Percentiles rank a stretch among this genome's conserved stretches.
Conservation (phyloP, 2,113 vertebrate genomes). For the Colistium nudipinnis region DNA sequence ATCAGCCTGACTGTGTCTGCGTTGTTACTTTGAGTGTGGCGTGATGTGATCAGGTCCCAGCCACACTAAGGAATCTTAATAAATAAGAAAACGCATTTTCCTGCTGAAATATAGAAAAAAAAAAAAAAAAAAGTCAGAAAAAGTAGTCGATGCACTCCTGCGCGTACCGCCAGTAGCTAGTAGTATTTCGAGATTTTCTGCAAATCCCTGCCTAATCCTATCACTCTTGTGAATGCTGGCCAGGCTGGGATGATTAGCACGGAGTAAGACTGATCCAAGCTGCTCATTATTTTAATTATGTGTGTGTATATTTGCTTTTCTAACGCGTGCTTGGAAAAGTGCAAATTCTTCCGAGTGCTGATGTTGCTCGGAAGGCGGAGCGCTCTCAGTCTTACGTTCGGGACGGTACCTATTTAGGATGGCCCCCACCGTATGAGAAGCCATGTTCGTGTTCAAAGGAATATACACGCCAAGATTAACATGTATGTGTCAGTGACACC, state of each 20-base stretch:
- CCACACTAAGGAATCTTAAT: too few species aligned
- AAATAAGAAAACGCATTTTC: too few species aligned
- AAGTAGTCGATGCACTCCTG: conserved; percentile 29
- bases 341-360: conserved; percentile 12
- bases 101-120: not conserved
- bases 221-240: conserved; percentile 59
- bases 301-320: conserved; percentile 7
- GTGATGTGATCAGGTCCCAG: too few species aligned
- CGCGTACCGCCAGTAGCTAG: conserved; percentile 42
- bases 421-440: conserved; percentile 1
- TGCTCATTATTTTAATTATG: conserved; percentile 44
- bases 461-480: conserved; percentile 53
- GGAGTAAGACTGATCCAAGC: conserved; percentile 35
- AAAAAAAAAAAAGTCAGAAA: not conserved
- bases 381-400: conserved; percentile 4
- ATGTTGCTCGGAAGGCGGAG: not conserved
- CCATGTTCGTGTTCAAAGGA: conserved; percentile 50
- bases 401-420: conserved; percentile 1
- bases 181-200: conserved; percentile 46
- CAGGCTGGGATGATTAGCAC: conserved; percentile 49
- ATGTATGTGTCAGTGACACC: conserved; percentile 43
- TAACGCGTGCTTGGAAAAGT: not conserved
- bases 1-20: too few species aligned
- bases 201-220: conserved; percentile 66
- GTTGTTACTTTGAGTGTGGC: too few species aligned